phyloP scores from a whole-genome alignment of 2,797 vertebrate species.

The Tympanoctomys barrerae region DNA sequence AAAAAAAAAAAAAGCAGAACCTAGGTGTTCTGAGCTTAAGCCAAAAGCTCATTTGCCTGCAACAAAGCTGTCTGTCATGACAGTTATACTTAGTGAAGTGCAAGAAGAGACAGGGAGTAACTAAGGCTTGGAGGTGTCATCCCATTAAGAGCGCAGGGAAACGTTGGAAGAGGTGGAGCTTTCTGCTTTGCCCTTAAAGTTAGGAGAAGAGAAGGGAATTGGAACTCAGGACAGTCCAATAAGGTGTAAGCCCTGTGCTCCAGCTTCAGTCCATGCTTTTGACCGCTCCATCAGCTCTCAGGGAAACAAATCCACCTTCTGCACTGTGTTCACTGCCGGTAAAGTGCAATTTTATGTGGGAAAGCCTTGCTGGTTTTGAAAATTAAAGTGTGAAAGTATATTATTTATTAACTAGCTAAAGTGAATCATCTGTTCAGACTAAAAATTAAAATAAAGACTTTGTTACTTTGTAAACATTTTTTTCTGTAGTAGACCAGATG shows the following conservation, averaged over 20 bases:
- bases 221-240: neutral
- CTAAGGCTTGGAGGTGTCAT: neutral
- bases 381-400: neutral
- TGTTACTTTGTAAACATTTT: conserved; percentile 58
- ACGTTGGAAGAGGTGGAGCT: conserved; percentile 1
- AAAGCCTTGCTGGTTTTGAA: conserved; percentile 46
- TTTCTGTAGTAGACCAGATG: conserved; percentile 51
- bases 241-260: neutral
- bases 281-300: neutral
- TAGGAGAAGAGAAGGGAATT: neutral
- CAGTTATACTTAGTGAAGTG: neutral
- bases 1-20: neutral
- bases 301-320: neutral
- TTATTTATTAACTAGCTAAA: conserved; percentile 41
- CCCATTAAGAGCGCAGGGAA: neutral
- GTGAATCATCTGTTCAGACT: conserved; percentile 49
- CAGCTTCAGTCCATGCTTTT: neutral
- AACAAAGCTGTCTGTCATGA: neutral
- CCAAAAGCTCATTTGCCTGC: neutral
- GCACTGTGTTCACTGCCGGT: neutral
- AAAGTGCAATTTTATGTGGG: conserved; percentile 23
- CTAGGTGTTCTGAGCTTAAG: neutral
- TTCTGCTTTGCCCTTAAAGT: neutral
- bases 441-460: conserved; percentile 61
- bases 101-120: neutral